These are phyloP conservation scores for Lathronympha strigana DNA, from an alignment of 2,888 invertebrate genomes.

Conservation along the genomic window DNA sequence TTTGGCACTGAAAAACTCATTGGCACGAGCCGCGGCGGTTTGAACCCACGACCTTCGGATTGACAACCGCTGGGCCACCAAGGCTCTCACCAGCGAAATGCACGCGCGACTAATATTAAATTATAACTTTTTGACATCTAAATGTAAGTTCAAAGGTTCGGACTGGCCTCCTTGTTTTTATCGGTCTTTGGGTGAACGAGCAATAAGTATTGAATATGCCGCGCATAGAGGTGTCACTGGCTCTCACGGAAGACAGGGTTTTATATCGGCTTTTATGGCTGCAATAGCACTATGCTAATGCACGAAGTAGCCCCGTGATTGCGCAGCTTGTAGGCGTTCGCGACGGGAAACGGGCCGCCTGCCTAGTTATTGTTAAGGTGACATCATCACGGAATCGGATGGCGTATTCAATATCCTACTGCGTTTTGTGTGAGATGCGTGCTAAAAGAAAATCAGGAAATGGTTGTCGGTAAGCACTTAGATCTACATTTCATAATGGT, in stretches of 20 bases:
- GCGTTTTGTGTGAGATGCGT: neutral
- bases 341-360: conserved; percentile 14
- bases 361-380: conserved; percentile 19
- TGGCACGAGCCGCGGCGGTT: too few relatives aligned
- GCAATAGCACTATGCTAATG: conserved; percentile 27
- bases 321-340: conserved; percentile 8
- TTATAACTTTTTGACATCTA: too few relatives aligned
- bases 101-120: too few relatives aligned
- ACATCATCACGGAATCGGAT: conserved; percentile 11
- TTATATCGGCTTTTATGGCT: conserved; percentile 31
- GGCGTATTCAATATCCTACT: neutral
- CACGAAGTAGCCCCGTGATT: conserved; percentile 19
- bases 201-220: conserved; percentile 49
- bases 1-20: too few relatives aligned
- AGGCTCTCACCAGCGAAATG: too few relatives aligned
- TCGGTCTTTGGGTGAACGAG: conserved; percentile 12
- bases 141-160: too few relatives aligned
- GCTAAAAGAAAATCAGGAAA: neutral
- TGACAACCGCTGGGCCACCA: too few relatives aligned
- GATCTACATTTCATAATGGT: neutral
- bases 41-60: too few relatives aligned
- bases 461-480: neutral
- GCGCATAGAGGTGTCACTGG: conserved; percentile 20
- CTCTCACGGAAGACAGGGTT: conserved; percentile 12
- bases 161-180: too few relatives aligned